Evolutionary conservation across 2,888 invertebrate species (phyloP).

Genomic region (Acanthosepion lycidas): DNA sequence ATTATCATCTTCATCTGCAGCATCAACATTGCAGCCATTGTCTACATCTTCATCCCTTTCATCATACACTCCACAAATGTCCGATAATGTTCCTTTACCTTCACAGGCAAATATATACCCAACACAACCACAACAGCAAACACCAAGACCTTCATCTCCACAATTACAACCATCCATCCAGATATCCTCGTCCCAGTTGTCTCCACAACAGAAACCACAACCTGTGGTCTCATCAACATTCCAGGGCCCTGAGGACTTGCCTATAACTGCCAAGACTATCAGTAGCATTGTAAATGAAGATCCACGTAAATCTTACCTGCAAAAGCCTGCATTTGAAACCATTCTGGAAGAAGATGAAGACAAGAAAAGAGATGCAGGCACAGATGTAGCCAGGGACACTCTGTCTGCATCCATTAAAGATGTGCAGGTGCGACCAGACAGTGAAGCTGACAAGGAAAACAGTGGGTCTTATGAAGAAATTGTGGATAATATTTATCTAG

Average conservation of each 20-base stretch:
- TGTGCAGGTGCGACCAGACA: not conserved
- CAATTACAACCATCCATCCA: constrained; percentile 23
- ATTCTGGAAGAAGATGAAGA: constrained; percentile 48
- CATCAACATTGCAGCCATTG: constrained; percentile 44
- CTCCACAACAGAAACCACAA: constrained; percentile 35
- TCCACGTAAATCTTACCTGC: constrained; percentile 41
- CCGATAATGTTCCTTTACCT: constrained; percentile 49
- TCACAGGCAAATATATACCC: not conserved
- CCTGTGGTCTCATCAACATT: constrained; percentile 44
- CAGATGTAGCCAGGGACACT: constrained; percentile 75
- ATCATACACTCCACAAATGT: constrained; percentile 51
- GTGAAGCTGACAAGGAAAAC: constrained; percentile 42
- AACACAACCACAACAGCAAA: not conserved
- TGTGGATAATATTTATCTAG: constrained; percentile 89
- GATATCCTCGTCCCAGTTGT: constrained; percentile 40
- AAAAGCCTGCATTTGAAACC: constrained; percentile 40
- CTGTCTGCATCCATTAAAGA: constrained; percentile 76
- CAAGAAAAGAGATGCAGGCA: not conserved
- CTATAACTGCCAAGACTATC: not conserved
- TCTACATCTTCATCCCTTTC: constrained; percentile 47
- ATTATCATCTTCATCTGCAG: constrained; percentile 49
- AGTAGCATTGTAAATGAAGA: constrained; percentile 41
- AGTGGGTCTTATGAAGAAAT: constrained; percentile 83
- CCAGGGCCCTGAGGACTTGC: constrained; percentile 14
- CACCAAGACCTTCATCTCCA: constrained; percentile 25